Base-by-base conservation (phyloP, 2,888 invertebrate genomes). In the Augiades crinisus region DNA sequence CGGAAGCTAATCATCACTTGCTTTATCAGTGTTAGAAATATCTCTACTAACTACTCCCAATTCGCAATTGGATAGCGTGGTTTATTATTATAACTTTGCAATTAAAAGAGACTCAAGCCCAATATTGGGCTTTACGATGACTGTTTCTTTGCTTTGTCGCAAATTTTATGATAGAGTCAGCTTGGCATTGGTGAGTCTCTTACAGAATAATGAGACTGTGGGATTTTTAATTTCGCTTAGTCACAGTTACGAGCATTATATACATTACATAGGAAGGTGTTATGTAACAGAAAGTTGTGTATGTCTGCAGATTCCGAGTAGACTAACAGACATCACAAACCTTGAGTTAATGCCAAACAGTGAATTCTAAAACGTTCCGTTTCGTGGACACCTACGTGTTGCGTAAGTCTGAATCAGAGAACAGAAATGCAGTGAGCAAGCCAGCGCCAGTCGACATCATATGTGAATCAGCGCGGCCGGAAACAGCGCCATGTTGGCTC, bases 401-500 rank as follows among this genome's bases (percentile, higher is more conserved):
- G 78, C 81, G 79, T 84, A 80, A 81, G 68, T 70, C 78, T 89
- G 89, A 89, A 82, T 87, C 89, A 89, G 73, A 71, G 70, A 71
- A 72, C 74, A 87, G 84, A 84, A 84, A 88, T 87, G 87, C 82
- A 83, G 70, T 77, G 82, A 85, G 84, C 82, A 79, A 85, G 74
- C 76, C 81, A 80, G 74, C 75, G 73, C 70, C 74, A 74, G 74
- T 72, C 71, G 72, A 72, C 74, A 76, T 77, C 74, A 74, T 65
- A 75, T 78, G 83, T 88, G 88, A 89, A 81, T 89, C 88, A 88
- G 80, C 85, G 68, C 76, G 76, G 73, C 85, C 88, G 88, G 88
- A 88, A 86, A 78, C 85, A 72, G 68, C 82, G 87, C 86, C 87
- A 88, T 88, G 82, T 87, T 87, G 86, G 84, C 81, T 80, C 78